These are phyloP conservation scores for Poeciliopsis turneri DNA, from an alignment of 2,797 vertebrate species.

Conservation along the genomic window DNA sequence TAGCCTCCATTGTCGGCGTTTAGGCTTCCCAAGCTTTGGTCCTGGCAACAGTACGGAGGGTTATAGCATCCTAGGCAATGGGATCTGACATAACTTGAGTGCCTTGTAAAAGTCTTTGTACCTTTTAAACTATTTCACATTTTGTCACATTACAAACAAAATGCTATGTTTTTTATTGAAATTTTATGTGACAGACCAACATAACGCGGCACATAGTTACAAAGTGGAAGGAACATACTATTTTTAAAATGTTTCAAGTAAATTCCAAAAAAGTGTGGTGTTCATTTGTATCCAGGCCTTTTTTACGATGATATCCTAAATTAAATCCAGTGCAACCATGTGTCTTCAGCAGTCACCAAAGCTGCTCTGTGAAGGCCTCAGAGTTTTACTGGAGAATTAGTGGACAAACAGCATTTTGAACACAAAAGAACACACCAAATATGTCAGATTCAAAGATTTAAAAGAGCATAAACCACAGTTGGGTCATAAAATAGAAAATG, in stretches of 20 bases:
- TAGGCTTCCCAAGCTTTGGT: neutral
- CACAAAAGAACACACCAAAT: neutral
- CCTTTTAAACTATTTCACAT: slow-evolving; percentile 2
- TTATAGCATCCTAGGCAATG: neutral
- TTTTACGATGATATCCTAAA: neutral
- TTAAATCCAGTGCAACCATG: neutral
- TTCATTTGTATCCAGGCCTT: slow-evolving; percentile 1
- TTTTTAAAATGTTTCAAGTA: neutral
- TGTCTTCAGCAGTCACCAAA: neutral
- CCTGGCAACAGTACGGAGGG: neutral
- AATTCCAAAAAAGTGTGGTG: neutral
- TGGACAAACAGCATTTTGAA: neutral
- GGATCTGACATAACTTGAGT: neutral
- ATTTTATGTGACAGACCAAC: neutral
- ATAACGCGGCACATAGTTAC: neutral
- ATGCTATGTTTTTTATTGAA: neutral
- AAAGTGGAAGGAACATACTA: neutral
- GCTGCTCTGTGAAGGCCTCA: neutral
- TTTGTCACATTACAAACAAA: neutral
- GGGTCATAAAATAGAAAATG: neutral
- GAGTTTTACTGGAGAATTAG: neutral
- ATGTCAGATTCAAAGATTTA: neutral
- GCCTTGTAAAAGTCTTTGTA: neutral
- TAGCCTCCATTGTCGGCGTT: neutral
- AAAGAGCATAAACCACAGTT: neutral